Percentiles rank a stretch among this genome's conserved stretches.
Evolutionary conservation across 2,797 vertebrate genomes (phyloP).

Genomic region (Rhinoraja longicauda): DNA sequence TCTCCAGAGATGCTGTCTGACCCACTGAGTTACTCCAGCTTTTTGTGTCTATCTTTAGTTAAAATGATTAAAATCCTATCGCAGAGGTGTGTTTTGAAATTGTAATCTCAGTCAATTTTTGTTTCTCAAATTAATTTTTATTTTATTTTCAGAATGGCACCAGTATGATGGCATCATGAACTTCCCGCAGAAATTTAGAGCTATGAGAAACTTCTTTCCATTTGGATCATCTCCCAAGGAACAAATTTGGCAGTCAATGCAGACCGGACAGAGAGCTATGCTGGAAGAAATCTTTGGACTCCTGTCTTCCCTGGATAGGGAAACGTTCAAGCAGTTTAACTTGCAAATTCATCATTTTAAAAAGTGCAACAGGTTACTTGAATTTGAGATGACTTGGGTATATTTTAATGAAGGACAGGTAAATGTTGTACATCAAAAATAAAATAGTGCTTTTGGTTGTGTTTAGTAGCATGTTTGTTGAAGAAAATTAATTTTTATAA

Average conservation of each 20-base stretch:
- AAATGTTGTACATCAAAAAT: background rate
- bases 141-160: constrained; percentile 34
- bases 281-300: background rate
- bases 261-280: background rate
- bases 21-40: too few species aligned
- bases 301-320: background rate
- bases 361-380: background rate
- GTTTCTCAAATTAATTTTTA: background rate
- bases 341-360: background rate
- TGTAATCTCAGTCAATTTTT: background rate
- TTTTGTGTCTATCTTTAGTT: too few species aligned
- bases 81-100: background rate
- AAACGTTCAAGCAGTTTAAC: background rate
- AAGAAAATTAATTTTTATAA: too few species aligned
- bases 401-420: background rate
- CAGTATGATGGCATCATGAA: constrained; percentile 13
- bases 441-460: too few species aligned
- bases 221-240: background rate
- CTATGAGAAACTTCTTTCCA: rapidly evolving
- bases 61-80: background rate
- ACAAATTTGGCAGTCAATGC: background rate
- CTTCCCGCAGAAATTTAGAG: background rate
- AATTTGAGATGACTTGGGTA: rapidly evolving
- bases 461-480: too few species aligned
- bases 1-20: too few species aligned